Evolutionary conservation across 2,888 invertebrate genomes (phyloP), one percentile per base, ranked within the genome.

Genomic region (Acanthosepion lycidas): DNA sequence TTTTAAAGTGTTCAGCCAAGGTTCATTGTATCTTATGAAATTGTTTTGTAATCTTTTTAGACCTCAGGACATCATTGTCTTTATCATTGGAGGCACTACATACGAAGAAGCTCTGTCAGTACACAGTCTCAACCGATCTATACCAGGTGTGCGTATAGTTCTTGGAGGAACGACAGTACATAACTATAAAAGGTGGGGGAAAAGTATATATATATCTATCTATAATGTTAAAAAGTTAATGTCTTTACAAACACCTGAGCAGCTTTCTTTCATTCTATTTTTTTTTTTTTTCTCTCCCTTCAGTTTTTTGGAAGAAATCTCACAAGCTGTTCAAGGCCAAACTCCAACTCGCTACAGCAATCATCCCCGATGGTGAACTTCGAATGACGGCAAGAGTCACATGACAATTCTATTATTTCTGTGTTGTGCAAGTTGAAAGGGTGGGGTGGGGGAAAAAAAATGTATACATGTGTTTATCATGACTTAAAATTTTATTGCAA

Each of bases 31-130:
- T 42, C 42, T 42, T 42, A 42, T 42, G 42, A 42, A 42, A 91
- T 48, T 12, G 9, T 91, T 91, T 92, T 92, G n/a, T 26, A 20
- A 49, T 92, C 18, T 12, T 48, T 93, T 51, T 95, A 98, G 99
- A 95, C 98, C 99, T 0, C 98, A 99, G 97, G 99, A 99, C 97
- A 98, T 99, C n/a, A 98, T 99, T 94, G 98, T 99, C 49, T 99
- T 99, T 97, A 98, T 99, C 93, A 98, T 99, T 95, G 99, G 99
- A 5, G 99, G 99, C 28, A 98, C 98, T 91, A 99, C 99, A 0
- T 99, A 99, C 97, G 99, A 99, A 97, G 99, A 99, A 97, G 98
- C 99, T 0, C 97, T 98, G 48, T 98, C 98, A 78, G 98, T 99
- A 4, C 98, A 99, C 97, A 97, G 96, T 94, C 97, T 99, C 94